These are phyloP conservation scores for Apolygus lucorum DNA, from an alignment of 1,140 invertebrate species.

Conservation along the genomic window DNA sequence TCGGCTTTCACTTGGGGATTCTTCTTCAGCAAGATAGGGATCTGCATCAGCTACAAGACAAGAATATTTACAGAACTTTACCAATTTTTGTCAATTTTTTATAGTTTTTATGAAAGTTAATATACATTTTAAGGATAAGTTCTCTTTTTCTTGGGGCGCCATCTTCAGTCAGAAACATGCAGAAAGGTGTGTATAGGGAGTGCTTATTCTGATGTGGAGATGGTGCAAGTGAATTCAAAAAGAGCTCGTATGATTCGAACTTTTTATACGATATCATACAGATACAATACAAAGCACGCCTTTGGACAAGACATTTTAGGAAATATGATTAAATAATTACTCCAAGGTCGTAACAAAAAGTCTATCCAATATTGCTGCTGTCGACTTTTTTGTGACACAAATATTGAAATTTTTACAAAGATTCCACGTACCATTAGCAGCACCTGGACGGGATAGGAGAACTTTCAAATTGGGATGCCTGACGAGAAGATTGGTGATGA, in stretches of 20 bases:
- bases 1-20: conserved; percentile 62
- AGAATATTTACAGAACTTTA: too few relatives aligned
- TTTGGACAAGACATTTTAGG: too few relatives aligned
- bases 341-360: not conserved
- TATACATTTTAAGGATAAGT: conserved; percentile 8
- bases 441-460: conserved; percentile 54
- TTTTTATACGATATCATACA: too few relatives aligned
- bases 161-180: not conserved
- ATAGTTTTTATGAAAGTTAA: conserved; percentile 16
- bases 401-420: not conserved
- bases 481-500: conserved; percentile 78
- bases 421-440: conserved; percentile 37
- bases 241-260: not conserved
- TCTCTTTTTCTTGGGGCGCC: not conserved
- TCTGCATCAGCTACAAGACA: conserved; percentile 52
- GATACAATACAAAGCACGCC: too few relatives aligned
- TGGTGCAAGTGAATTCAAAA: not conserved
- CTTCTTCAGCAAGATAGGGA: conserved; percentile 73
- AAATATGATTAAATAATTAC: not conserved
- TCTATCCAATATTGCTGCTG: not conserved
- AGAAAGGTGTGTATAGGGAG: not conserved
- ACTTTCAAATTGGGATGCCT: conserved; percentile 61
- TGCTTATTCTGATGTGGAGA: not conserved
- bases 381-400: not conserved
- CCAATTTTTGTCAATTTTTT: too few relatives aligned